Evolutionary conservation across 1,140 invertebrate genomes (phyloP).

Genomic region (Eumaeus atala): DNA sequence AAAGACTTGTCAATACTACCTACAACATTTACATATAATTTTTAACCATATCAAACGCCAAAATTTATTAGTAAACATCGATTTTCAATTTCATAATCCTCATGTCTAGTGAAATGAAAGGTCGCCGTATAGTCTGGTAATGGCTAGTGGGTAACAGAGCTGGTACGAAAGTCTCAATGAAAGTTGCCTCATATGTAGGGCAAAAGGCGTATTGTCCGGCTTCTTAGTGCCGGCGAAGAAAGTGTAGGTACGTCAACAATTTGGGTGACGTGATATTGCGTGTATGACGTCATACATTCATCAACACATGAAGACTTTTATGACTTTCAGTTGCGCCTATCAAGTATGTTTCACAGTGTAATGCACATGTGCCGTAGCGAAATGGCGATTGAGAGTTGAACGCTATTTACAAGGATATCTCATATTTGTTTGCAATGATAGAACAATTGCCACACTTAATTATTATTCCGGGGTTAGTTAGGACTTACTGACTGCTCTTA

Average conservation of each 20-base stretch:
- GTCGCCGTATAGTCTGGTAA: constrained; percentile 41
- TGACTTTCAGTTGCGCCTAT: constrained; percentile 9
- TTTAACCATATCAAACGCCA: no score
- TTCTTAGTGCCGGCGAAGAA: constrained; percentile 45
- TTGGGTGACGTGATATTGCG: constrained; percentile 28
- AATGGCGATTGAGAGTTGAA: no score
- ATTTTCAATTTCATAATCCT: no score
- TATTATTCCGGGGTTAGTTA: background rate
- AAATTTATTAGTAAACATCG: no score
- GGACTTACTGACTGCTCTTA: background rate
- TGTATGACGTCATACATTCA: constrained; percentile 34
- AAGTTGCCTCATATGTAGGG: constrained; percentile 70
- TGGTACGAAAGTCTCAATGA: constrained; percentile 64
- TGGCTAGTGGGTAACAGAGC: constrained; percentile 22
- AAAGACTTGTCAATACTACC: no score
- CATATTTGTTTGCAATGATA: background rate
- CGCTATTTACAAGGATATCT: background rate
- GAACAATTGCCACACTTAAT: background rate
- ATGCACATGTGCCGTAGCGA: no score
- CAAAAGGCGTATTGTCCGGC: constrained; percentile 52
- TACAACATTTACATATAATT: no score
- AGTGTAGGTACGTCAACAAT: constrained; percentile 22
- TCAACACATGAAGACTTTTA: constrained; percentile 3
- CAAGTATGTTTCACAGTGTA: no score
- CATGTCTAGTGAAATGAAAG: background rate